These are phyloP conservation scores for Kryptolebias ocellatus DNA, from an alignment of 2,797 vertebrate genomes.

Conservation along the genomic window DNA sequence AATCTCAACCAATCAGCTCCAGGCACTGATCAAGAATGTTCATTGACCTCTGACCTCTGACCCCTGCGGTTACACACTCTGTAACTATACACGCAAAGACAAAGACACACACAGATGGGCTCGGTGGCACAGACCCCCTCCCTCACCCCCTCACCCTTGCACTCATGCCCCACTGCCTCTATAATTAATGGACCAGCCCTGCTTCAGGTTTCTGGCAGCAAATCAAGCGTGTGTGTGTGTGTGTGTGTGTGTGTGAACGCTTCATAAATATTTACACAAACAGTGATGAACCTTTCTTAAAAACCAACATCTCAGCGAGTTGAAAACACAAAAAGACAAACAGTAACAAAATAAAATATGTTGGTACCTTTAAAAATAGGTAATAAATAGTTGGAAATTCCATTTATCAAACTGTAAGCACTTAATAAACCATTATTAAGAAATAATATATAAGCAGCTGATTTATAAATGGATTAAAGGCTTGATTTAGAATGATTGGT, in stretches of 20 bases:
- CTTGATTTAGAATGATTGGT: no score
- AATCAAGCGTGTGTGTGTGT: constrained; percentile 64
- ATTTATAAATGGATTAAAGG: no score
- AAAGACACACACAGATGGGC: constrained; percentile 55
- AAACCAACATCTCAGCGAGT: constrained; percentile 16
- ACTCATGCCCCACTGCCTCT: constrained; percentile 56
- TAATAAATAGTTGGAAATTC: no score
- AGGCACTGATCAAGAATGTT: constrained; percentile 36
- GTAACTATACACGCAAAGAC: constrained; percentile 37
- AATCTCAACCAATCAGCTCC: constrained; percentile 23
- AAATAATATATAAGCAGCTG: no score
- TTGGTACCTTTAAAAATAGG: no score
- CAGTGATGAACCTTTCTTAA: constrained; percentile 55
- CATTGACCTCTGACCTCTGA: constrained; percentile 58
- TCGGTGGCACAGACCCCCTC: constrained; percentile 57
- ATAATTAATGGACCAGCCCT: constrained; percentile 71
- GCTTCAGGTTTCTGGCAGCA: constrained; percentile 60
- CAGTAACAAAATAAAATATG: background rate
- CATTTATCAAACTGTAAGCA: no score
- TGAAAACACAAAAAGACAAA: background rate
- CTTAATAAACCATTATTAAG: no score
- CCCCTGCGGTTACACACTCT: constrained; percentile 37
- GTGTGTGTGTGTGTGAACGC: no score
- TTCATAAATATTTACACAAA: constrained; percentile 80
- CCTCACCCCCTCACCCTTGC: constrained; percentile 65